Evolutionary conservation across 2,888 invertebrate species (phyloP), one percentile per base, ranked within the genome.

Genomic region (Pseudeuparius sepicola): DNA sequence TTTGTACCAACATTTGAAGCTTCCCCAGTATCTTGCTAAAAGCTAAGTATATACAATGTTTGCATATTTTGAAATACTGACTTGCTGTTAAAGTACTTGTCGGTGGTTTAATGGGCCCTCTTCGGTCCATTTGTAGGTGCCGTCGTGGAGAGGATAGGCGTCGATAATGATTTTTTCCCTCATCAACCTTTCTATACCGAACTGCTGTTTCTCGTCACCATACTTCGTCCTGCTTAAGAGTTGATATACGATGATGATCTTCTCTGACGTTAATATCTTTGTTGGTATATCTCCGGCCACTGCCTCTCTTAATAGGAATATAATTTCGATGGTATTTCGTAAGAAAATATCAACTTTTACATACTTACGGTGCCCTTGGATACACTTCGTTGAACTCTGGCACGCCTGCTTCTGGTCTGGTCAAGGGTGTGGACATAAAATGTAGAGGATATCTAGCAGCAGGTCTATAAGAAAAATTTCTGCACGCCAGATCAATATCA

Each of bases 21-120:
- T 60, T 4, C 71, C 73, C 78, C 78, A 78, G 41, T 68, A 66
- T 41, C 66, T 61, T 47, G 66, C 67, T 37, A 76, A 54, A 18
- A 73, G 52, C 71, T 75, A 16, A 32, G 37, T 42, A 26, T 7
- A 18, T 11, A 18, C 34, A 36, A 16, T 15, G 24, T 23, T 28
- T 20, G 20, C 20, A 20, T 20, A 7, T 20, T 20, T n/a, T 20
- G 6, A 20, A 6, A 7, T 6, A 7, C 20, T 6, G 20, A n/a
- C 20, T 7, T 20, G 6, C 6, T 20, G 20, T 20, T 20, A 20
- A 37, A 27, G 37, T 45, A 59, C 62, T 48, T 63, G 63, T 31
- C 63, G 50, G 17, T 60, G 59, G 14, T 53, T 59, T 2, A 62
- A 44, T 16, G 43, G 46, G 3, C 52, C 55, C 5, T 47, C 45